Evolutionary conservation across 2,113 vertebrate genomes (phyloP).

Genomic region (Embiotoca jacksoni): DNA sequence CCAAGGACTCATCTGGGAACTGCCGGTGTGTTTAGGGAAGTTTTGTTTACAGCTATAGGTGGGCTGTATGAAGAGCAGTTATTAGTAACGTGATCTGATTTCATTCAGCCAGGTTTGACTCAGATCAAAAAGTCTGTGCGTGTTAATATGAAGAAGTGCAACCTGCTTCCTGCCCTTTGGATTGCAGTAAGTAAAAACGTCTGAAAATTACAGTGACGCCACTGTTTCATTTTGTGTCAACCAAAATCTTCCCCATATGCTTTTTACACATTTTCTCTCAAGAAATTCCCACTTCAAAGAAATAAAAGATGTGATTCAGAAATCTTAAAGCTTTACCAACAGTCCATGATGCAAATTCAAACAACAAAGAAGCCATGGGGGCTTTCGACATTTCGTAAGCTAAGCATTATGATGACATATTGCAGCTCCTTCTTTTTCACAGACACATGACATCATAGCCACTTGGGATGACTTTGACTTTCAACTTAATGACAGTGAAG

Average conservation of each 20-base stretch:
- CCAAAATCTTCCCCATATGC: background rate
- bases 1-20: constrained; percentile 18
- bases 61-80: constrained; percentile 1
- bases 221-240: background rate
- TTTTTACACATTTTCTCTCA: background rate
- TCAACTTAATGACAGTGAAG: constrained; percentile 54
- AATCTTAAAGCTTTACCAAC: background rate
- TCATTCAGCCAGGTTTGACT: constrained; percentile 23
- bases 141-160: constrained; percentile 1
- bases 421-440: constrained; percentile 22
- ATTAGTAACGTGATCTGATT: constrained; percentile 13
- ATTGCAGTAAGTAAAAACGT: background rate
- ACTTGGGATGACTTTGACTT: constrained; percentile 61
- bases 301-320: background rate
- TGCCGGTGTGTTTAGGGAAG: background rate
- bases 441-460: constrained; percentile 70
- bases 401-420: constrained; percentile 34
- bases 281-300: background rate
- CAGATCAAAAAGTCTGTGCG: background rate
- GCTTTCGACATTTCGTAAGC: constrained; percentile 32
- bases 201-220: background rate
- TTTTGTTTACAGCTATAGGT: background rate
- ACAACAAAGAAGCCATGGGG: constrained; percentile 20
- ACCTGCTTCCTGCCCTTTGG: constrained; percentile 7
- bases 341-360: background rate